Base-by-base conservation (phyloP, 2,113 vertebrate species). In the Hepsetus odoe region DNA sequence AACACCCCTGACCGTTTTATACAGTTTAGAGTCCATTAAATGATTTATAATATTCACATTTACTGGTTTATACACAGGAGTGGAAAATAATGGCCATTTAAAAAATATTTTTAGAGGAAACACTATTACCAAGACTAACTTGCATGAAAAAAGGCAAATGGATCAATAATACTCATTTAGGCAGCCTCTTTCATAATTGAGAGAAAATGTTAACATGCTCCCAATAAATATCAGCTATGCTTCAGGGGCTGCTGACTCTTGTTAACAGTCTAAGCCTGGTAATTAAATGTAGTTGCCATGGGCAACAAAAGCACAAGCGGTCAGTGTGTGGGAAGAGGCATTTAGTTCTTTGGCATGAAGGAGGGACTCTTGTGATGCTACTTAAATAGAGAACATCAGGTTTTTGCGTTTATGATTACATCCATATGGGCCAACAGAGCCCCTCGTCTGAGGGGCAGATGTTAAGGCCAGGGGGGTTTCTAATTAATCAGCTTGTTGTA, bases 241-340 rank as follows among this genome's bases (percentile, higher is more conserved):
- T 68, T 56, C 55, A n/a, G 38, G 44, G 46, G 46, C 71, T 28
- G n/a, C 22, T 40, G 33, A 67, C 79, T 46, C 22, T 40, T 38
- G 32, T 40, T 33, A 70, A 64, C 44, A 7, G 38, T 58, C 28
- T 51, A 13, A 28, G 46, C 59, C 55, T 28, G 18, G 32, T 64
- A 70, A 76, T 79, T 22, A 78, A 55, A 72, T 61, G 51, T 24
- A 58, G 76, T 77, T 26, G 32, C 67, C 46, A 53, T 9, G 53
- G 70, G 70, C 62, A 76, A 73, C 72, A n/a, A 6, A 67, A 40
- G 61, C 65, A 51, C 59, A 20, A 42, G 33, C 18, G 33, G 10
- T 66, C 35, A 46, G 49, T 55, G 49, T 30, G 70, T 59, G 56
- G 32, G 46, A 64, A 40, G 35, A 1, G 33, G 58, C 59, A 59